These are phyloP conservation scores for Thunnus maccoyii DNA, from an alignment of 2,113 vertebrate genomes.

Conservation along the genomic window DNA sequence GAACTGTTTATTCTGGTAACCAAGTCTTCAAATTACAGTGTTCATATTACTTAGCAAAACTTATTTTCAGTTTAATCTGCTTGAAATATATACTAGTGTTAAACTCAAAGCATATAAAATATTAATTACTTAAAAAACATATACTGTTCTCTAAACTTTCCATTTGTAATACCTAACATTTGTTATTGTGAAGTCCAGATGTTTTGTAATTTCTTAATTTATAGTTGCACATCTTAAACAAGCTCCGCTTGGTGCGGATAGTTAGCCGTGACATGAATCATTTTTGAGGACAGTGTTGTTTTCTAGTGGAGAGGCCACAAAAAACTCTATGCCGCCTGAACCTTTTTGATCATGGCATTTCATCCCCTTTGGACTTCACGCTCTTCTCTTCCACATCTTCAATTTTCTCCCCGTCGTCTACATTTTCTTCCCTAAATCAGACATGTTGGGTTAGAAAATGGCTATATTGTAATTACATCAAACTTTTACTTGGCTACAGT, in stretches of 20 bases:
- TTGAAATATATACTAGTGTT: slow-evolving; percentile 6
- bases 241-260: slow-evolving; percentile 48
- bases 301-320: slow-evolving; percentile 67
- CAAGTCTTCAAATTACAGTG: slow-evolving; percentile 57
- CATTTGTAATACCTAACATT: slow-evolving; percentile 11
- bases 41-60: slow-evolving; percentile 44
- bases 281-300: slow-evolving; percentile 68
- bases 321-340: slow-evolving; percentile 66
- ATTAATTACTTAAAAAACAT: slow-evolving; percentile 29
- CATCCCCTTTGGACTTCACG: slow-evolving; percentile 79
- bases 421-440: slow-evolving; percentile 82
- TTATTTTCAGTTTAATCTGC: slow-evolving; percentile 47
- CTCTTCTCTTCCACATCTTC: slow-evolving; percentile 82
- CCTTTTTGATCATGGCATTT: slow-evolving; percentile 74
- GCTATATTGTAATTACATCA: slow-evolving; percentile 78
- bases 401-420: slow-evolving; percentile 77
- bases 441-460: slow-evolving; percentile 77
- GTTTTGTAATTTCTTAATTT: slow-evolving; percentile 62
- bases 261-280: slow-evolving; percentile 65
- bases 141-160: slow-evolving; percentile 30
- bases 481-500: slow-evolving; percentile 76
- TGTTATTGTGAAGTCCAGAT: slow-evolving; percentile 43
- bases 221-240: slow-evolving; percentile 49
- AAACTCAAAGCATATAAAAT: slow-evolving; percentile 34
- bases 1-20: slow-evolving; percentile 51